A percentile compares a stretch with the other conserved stretches of the same genome.
Conservation (phyloP, 2,113 vertebrate genomes). For the Trematomus loennbergii region DNA sequence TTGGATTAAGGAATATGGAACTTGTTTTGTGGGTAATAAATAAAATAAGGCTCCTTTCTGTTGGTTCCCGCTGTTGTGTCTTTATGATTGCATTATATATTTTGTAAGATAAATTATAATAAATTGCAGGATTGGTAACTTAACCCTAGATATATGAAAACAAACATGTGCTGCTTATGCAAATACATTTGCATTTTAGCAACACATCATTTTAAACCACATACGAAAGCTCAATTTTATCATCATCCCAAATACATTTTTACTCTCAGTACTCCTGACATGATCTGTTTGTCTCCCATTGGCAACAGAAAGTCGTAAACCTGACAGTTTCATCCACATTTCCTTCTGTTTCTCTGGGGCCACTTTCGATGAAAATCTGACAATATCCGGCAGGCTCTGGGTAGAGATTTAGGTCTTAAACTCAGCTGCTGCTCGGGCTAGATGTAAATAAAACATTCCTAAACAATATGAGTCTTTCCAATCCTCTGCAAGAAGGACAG, state of each 20-base stretch:
- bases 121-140: not conserved
- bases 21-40: constrained; percentile 30
- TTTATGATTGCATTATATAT: not conserved
- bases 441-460: constrained; percentile 31
- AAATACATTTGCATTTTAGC: not conserved
- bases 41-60: constrained; percentile 27
- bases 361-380: constrained; percentile 38
- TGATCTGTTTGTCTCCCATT: not conserved
- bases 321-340: not conserved
- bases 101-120: not conserved
- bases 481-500: constrained; percentile 12
- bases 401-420: constrained; percentile 54
- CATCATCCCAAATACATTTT: not conserved
- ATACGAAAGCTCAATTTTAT: not conserved
- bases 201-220: not conserved
- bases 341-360: constrained; percentile 37
- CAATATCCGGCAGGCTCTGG: constrained; percentile 43
- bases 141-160: not conserved
- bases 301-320: constrained; percentile 5
- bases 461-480: constrained; percentile 44
- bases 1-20: constrained; percentile 55
- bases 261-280: not conserved
- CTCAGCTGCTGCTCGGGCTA: constrained; percentile 49
- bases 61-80: constrained; percentile 24
- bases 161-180: not conserved